These are phyloP conservation scores for Lithobius niger DNA, from an alignment of 1,140 invertebrate genomes.

Conservation along the genomic window DNA sequence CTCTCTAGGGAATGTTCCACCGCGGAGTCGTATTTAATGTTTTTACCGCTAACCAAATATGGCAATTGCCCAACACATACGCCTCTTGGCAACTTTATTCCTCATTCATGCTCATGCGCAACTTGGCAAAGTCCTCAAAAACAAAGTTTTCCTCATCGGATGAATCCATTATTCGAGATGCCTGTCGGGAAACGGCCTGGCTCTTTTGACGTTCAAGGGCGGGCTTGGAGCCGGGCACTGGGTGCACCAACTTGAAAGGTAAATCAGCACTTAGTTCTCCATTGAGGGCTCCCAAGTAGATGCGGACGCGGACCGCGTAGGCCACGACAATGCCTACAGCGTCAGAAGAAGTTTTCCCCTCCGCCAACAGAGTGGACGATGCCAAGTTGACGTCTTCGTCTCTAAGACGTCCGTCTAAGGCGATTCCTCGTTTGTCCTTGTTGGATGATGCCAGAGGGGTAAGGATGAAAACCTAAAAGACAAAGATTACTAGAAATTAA, in stretches of 20 bases:
- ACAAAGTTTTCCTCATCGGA: not conserved
- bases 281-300: constrained; percentile 75
- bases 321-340: constrained; percentile 83
- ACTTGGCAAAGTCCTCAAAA: constrained; percentile 6
- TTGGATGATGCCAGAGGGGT: constrained; percentile 72
- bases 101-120: constrained; percentile 4
- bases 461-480: constrained; percentile 55
- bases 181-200: not conserved
- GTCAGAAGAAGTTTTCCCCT: constrained; percentile 59
- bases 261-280: constrained; percentile 78
- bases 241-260: constrained; percentile 75
- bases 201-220: not conserved
- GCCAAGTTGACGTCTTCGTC: constrained; percentile 49
- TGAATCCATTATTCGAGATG: not conserved
- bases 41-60: no score
- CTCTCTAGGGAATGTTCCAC: no score
- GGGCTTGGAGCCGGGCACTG: constrained; percentile 39
- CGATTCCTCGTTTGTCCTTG: constrained; percentile 73
- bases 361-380: constrained; percentile 64
- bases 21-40: no score
- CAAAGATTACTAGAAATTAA: no score
- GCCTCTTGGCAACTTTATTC: no score
- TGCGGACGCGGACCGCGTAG: constrained; percentile 71
- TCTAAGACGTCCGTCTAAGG: constrained; percentile 53
- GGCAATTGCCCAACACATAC: no score